Percentiles rank a stretch among this genome's conserved stretches.
These are phyloP conservation scores for Hemicrepidius hirtus DNA, from an alignment of 2,888 invertebrate genomes.

Conservation along the genomic window DNA sequence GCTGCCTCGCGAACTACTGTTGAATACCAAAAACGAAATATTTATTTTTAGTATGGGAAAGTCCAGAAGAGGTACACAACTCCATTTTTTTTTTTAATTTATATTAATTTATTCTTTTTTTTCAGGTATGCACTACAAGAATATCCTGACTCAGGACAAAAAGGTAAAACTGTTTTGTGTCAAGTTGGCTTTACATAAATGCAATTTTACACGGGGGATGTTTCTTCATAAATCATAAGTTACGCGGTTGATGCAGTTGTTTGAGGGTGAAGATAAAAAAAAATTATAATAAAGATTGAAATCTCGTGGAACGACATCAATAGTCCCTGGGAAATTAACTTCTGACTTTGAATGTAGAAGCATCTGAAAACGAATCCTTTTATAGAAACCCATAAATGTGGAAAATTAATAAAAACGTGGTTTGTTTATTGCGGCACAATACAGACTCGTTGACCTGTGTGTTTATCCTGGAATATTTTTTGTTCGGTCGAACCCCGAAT, in stretches of 20 bases:
- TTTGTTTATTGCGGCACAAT: slow-evolving; percentile 28
- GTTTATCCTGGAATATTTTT: slow-evolving; percentile 14
- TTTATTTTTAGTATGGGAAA: no score
- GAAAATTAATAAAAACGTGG: slow-evolving; percentile 29
- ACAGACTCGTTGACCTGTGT: slow-evolving; percentile 14
- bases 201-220: no score
- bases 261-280: not conserved
- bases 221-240: no score
- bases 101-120: not conserved
- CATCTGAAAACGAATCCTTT: slow-evolving; percentile 15
- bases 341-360: slow-evolving; percentile 18
- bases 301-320: slow-evolving; percentile 1
- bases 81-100: no score
- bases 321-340: slow-evolving; percentile 13
- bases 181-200: no score
- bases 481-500: not conserved
- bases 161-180: not conserved
- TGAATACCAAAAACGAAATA: no score
- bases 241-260: no score
- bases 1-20: no score
- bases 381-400: slow-evolving; percentile 19
- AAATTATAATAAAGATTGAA: not conserved
- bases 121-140: not conserved
- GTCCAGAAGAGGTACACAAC: no score
- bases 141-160: not conserved